Base-by-base conservation (phyloP, 2,797 vertebrate genomes). In the Anniella stebbinsi region DNA sequence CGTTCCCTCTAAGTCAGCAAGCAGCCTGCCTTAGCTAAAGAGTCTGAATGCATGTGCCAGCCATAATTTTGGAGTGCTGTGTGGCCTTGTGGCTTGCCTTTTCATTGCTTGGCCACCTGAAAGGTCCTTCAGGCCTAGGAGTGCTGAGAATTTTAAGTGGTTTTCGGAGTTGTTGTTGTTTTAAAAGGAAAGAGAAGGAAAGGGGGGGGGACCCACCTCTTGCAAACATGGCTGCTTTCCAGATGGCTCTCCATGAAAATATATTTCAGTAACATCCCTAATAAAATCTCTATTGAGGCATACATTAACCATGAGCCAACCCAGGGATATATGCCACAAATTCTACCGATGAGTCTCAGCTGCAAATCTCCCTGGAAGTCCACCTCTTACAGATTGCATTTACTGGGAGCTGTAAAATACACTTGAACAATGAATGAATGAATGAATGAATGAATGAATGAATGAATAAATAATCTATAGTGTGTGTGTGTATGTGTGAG, bases 261-360 rank as follows among this genome's bases (percentile, higher is more conserved):
- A 28, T 15, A 41, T 82, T 82, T 76, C 23, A 25, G 0, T 78
- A 28, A 66, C 2, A 11, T 60, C 28, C 45, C 1, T 48, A 41
- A 84, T 66, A 48, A 90, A 77, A 72, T 51, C 10, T 21, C 66
- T 17, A 30, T 6, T 21, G 51, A 89, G 51, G 57, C 36, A 17
- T 41, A 18, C 72, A 60, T 60, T 48, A 1, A 3, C 25, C 48
- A 2, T 2, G 60, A 67, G 1, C 10, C 54, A 23, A 69, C 60
- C 13, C 12, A 28, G 11, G 51, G 54, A 0, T 54, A 10, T 0
- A 0, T 15, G 17, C 7, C 36, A 15, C 38, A 5, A 54, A 21
- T 76, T 72, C 69, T 41, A 83, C 0, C 4, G 45, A 36, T 36
- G 48, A 36, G 5, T n/a, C 83, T 63, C 0, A 0, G 51, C 7